phyloP scores from a whole-genome alignment of 2,797 vertebrate genomes.

The Oryzias dopingdopingensis region DNA sequence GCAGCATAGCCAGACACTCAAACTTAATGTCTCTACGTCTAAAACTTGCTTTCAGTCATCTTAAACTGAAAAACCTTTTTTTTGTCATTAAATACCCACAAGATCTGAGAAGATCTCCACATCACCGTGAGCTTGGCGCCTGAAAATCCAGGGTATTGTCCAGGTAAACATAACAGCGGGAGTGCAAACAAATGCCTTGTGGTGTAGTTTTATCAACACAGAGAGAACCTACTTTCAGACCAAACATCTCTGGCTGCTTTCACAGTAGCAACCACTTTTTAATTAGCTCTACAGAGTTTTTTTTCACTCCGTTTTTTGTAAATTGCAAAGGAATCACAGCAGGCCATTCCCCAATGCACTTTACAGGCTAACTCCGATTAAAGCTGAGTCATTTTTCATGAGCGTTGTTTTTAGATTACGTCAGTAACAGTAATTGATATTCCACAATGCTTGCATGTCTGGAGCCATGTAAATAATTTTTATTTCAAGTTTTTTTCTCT shows the following conservation, averaged over 20 bases:
- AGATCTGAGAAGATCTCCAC: too few relatives aligned
- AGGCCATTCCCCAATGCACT: constrained; percentile 33
- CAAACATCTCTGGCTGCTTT: constrained; percentile 35
- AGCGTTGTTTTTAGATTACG: constrained; percentile 18
- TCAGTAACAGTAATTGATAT: constrained; percentile 15
- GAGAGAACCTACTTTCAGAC: constrained; percentile 25
- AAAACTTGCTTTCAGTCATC: too few relatives aligned
- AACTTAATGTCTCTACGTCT: too few relatives aligned
- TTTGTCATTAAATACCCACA: too few relatives aligned
- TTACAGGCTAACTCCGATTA: constrained; percentile 31
- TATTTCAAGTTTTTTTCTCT: constrained; percentile 7
- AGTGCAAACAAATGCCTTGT: constrained; percentile 23
- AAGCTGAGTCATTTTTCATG: constrained; percentile 22
- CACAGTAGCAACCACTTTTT: constrained; percentile 36
- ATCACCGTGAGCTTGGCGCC: too few relatives aligned
- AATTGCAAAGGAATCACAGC: constrained; percentile 26
- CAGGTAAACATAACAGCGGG: constrained; percentile 23
- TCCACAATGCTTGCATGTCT: constrained; percentile 5
- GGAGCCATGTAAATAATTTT: constrained; percentile 9
- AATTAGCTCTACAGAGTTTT: constrained; percentile 36
- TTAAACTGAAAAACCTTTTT: too few relatives aligned
- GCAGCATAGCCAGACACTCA: too few relatives aligned
- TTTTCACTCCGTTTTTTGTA: constrained; percentile 24
- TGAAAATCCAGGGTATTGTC: neutral
- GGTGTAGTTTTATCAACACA: constrained; percentile 44